These are phyloP conservation scores for Rhopalosiphum nymphaeae DNA, from an alignment of 2,888 invertebrate genomes.

Conservation along the genomic window DNA sequence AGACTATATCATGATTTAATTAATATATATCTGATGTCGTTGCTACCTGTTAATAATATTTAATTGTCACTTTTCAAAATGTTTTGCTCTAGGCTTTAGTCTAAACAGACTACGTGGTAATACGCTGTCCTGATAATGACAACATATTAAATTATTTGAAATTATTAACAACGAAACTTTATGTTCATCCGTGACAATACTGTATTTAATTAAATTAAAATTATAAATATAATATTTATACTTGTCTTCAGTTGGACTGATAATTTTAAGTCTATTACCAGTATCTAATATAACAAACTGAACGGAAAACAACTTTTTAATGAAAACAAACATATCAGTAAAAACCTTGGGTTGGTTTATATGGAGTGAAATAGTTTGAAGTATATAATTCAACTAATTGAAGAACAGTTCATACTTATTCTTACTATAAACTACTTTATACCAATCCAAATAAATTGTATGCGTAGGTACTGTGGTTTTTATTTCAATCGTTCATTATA, in stretches of 20 bases:
- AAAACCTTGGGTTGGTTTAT: neutral
- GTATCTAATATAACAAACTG: conserved; percentile 1
- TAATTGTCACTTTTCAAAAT: neutral
- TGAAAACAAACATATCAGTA: conserved; percentile 22
- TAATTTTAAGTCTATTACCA: neutral
- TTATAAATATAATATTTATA: neutral
- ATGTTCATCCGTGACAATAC: neutral
- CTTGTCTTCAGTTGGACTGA: neutral
- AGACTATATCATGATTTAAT: neutral
- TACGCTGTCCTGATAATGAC: neutral
- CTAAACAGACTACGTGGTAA: neutral
- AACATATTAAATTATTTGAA: neutral
- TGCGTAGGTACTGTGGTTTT: neutral
- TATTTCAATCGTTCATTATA: neutral
- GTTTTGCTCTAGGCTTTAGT: neutral
- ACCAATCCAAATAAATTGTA: neutral
- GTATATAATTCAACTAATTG: conserved; percentile 9
- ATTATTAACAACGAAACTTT: neutral
- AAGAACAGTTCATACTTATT: neutral
- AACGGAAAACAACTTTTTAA: conserved; percentile 25
- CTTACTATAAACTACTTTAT: neutral
- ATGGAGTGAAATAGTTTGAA: neutral
- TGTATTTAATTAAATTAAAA: neutral
- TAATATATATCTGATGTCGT: neutral
- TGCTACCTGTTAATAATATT: neutral